phyloP scores from a whole-genome alignment of 1,140 invertebrate genomes.

The fruit fly (Drosophila melanogaster) region Release_6_plus_ISO1_MT NT_037436.4:11226001-11226500 shows the following conservation, averaged over 20 bases:
- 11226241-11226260: conserved; percentile 80
- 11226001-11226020: conserved; percentile 64
- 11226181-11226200: conserved; percentile 82
- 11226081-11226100: conserved; percentile 86
- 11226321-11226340: conserved; percentile 86
- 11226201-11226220: conserved; percentile 79
- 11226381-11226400: conserved; percentile 77
- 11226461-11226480: conserved; percentile 74
- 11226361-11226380: conserved; percentile 87
- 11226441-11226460: conserved; percentile 73
- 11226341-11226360: conserved; percentile 85
- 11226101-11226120: conserved; percentile 83
- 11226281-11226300: conserved; percentile 56
- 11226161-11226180: conserved; percentile 80
- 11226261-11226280: conserved; percentile 34
- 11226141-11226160: conserved; percentile 36
- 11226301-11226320: conserved; percentile 87
- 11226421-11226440: conserved; percentile 72
- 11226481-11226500: conserved; percentile 74
- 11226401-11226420: conserved; percentile 80
- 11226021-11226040: conserved; percentile 75
- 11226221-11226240: conserved; percentile 80
- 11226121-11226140: conserved; percentile 61
- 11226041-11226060: conserved; percentile 54
- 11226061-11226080: conserved; percentile 75